Evolutionary conservation across 2,797 vertebrate genomes (phyloP).

Genomic region (Mycteria americana): DNA sequence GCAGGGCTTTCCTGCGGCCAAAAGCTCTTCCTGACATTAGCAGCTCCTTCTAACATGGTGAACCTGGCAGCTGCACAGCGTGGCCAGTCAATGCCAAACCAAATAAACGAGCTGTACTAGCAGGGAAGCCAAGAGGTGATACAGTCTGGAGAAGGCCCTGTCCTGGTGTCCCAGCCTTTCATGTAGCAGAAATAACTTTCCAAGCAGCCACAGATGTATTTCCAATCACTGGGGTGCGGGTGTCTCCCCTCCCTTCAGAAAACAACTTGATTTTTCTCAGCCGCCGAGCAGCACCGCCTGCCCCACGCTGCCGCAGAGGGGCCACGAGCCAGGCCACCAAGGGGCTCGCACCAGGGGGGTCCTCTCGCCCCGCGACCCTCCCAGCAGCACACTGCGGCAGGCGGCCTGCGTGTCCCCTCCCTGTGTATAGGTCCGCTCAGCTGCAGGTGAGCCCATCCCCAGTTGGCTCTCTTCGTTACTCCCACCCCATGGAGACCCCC

Average conservation of each 20-base stretch:
- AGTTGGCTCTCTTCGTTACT: neutral
- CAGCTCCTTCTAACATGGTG: constrained; percentile 15
- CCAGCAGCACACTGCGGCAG: neutral
- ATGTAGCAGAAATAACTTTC: constrained; percentile 28
- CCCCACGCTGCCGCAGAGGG: rapidly evolving
- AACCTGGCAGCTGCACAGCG: constrained; percentile 20
- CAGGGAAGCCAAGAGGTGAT: constrained; percentile 17
- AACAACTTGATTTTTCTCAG: neutral
- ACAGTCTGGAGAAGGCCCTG: neutral
- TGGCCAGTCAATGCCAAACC: neutral
- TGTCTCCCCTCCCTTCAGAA: neutral
- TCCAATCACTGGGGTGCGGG: neutral
- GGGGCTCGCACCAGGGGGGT: neutral
- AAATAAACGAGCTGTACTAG: constrained; percentile 52
- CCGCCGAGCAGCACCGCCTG: neutral
- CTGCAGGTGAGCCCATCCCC: neutral
- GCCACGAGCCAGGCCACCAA: neutral
- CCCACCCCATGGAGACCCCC: neutral
- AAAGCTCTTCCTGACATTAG: constrained; percentile 41
- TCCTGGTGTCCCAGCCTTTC: neutral
- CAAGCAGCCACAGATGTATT: neutral
- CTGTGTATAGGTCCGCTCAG: neutral
- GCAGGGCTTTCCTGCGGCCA: constrained; percentile 18
- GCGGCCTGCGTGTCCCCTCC: neutral
- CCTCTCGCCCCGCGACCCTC: neutral